These are phyloP conservation scores for Volucella bombylans DNA, from an alignment of 2,888 invertebrate genomes.

Conservation along the genomic window DNA sequence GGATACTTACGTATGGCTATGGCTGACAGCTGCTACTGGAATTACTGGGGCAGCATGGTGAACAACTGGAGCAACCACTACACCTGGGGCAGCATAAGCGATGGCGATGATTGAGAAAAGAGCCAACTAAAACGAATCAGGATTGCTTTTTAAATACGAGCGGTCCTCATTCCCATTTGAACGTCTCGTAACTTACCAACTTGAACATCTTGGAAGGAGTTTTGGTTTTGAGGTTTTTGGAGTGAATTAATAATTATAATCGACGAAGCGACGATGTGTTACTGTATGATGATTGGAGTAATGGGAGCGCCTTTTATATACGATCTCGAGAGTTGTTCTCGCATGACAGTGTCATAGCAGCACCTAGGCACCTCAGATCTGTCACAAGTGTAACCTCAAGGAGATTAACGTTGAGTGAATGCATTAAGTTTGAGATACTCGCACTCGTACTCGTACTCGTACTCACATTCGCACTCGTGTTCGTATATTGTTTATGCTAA, in stretches of 20 bases:
- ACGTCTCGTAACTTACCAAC: constrained; percentile 78
- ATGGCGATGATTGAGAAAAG: constrained; percentile 78
- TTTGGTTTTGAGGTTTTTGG: constrained; percentile 40
- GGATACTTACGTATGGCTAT: constrained; percentile 75
- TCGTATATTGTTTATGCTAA: constrained; percentile 57
- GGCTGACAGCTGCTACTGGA: constrained; percentile 74
- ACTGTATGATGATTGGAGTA: constrained; percentile 68
- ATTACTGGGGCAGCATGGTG: constrained; percentile 75
- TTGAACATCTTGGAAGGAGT: constrained; percentile 80
- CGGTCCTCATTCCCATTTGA: background rate
- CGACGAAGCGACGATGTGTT: constrained; percentile 63
- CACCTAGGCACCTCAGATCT: background rate
- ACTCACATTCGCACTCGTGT: background rate
- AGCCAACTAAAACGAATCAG: constrained; percentile 77
- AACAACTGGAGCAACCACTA: constrained; percentile 81
- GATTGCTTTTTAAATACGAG: background rate
- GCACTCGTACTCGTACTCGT: too few relatives aligned
- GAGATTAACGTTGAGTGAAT: constrained; percentile 52
- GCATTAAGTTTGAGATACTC: constrained; percentile 11
- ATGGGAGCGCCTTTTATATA: constrained; percentile 64
- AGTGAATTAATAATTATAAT: constrained; percentile 50
- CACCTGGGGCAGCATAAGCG: constrained; percentile 79
- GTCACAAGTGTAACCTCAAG: constrained; percentile 56
- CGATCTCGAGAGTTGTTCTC: constrained; percentile 19
- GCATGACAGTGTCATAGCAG: background rate